Conservation (phyloP, 1,140 invertebrate genomes). For the Hydropsyche tenuis region DNA sequence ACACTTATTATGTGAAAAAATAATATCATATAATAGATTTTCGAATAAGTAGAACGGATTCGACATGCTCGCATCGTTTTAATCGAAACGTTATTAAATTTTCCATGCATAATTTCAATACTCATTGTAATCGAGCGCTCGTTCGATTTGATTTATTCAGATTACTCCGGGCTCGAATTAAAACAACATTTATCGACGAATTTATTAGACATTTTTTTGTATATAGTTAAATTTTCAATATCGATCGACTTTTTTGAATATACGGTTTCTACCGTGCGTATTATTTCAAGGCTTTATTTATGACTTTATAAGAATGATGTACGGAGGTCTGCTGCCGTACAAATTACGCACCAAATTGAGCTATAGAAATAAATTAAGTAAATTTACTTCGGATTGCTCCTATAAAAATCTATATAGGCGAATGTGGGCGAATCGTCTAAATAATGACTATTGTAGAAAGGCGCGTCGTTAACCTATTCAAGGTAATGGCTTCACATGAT, state of each 20-base stretch:
- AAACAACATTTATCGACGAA: conserved; percentile 25
- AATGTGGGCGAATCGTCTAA: conserved; percentile 11
- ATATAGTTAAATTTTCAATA: not conserved
- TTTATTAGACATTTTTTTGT: not conserved
- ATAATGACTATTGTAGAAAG: too few species aligned
- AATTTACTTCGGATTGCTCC: not conserved
- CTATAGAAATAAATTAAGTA: not conserved
- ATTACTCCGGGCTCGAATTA: conserved; percentile 14
- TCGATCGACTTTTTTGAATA: not conserved
- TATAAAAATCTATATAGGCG: not conserved
- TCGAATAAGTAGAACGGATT: too few species aligned
- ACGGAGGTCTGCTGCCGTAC: not conserved
- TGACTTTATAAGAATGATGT: not conserved
- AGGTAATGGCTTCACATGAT: too few species aligned
- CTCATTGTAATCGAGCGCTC: conserved; percentile 20
- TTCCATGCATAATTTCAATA: conserved; percentile 24
- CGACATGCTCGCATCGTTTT: not conserved
- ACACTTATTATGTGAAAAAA: too few species aligned
- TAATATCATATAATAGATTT: too few species aligned
- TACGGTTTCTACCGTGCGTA: not conserved
- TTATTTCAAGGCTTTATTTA: not conserved
- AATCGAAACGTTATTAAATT: conserved; percentile 15
- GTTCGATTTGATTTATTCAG: conserved; percentile 23
- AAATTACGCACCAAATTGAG: not conserved
- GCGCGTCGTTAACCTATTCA: too few species aligned